These are phyloP conservation scores for Abrostola tripartita DNA, from an alignment of 2,888 invertebrate species.

Conservation along the genomic window DNA sequence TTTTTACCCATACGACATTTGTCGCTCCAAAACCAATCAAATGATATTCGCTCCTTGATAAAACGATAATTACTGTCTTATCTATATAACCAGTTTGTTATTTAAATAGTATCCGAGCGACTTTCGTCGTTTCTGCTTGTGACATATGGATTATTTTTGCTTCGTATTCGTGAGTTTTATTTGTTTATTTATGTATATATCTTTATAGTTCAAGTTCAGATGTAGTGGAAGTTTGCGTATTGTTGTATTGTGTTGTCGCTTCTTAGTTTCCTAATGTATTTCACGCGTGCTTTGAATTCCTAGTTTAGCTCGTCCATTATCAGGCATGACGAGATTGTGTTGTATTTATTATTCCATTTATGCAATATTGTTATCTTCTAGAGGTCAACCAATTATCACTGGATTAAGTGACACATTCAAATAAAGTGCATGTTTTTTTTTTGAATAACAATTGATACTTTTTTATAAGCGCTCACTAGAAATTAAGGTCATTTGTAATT, in stretches of 20 bases:
- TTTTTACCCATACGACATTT: slow-evolving; percentile 64
- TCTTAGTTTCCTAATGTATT: slow-evolving; percentile 20
- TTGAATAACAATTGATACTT: neutral
- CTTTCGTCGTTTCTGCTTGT: slow-evolving; percentile 58
- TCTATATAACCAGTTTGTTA: slow-evolving; percentile 38
- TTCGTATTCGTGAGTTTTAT: slow-evolving; percentile 61
- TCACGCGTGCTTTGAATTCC: slow-evolving; percentile 23
- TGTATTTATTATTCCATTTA: slow-evolving; percentile 33
- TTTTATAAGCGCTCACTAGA: neutral
- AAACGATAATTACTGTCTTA: slow-evolving; percentile 52
- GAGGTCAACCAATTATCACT: neutral
- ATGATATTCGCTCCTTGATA: slow-evolving; percentile 47
- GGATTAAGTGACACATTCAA: too few relatives aligned
- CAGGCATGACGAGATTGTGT: slow-evolving; percentile 21
- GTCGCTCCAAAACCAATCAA: slow-evolving; percentile 44
- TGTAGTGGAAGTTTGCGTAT: slow-evolving; percentile 29
- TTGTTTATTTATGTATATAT: slow-evolving; percentile 50
- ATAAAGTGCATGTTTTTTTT: neutral
- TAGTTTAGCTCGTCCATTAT: slow-evolving; percentile 24
- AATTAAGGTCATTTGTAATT: too few relatives aligned
- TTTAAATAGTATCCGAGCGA: slow-evolving; percentile 55
- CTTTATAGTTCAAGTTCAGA: slow-evolving; percentile 17
- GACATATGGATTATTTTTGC: slow-evolving; percentile 65
- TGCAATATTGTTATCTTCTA: neutral
- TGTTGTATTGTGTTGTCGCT: slow-evolving; percentile 21